Base-by-base conservation (phyloP, 1,140 invertebrate species). In the Danaus plexippus region DNA sequence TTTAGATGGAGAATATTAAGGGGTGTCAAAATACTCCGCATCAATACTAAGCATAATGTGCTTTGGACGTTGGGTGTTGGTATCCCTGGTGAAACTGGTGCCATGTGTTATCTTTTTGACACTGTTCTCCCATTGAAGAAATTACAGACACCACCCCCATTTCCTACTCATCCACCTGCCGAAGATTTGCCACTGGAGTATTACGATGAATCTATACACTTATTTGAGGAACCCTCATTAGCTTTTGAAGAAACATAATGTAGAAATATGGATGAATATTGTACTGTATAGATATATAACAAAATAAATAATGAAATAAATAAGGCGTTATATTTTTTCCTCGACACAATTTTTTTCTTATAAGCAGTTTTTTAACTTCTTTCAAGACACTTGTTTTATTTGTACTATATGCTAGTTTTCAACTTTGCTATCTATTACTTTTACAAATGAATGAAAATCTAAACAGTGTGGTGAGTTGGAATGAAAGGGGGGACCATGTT, bases 11-110 rank as follows among this genome's bases (percentile, higher is more conserved):
- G 94, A 64, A 88, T 89, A 42, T 68, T 91, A 10, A 89, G 89
- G 71, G 97, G 96, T 13, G 76, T 95, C 7, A 92, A 92, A 91
- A 93, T 99, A 66, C 90, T 94, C 80, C 90, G 97, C 62, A 96
- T 98, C 43, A 98, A 99, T 79, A 96, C 94, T 10, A 96, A 97
- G 77, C 93, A 97, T 75, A 98, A 98, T 89, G 92, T 98, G 0
- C 88, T 99, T 13, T 99, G 94, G 90, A 92, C 98, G 9, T 80
- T 90, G 63, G 96, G 96, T n/a, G 89, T 90, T 9, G 90, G 87
- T 40, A 89, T 97, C 60, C 94, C 97, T 43, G 97, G 97, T 9
- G 90, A 91, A 68, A 92, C 89, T 0, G 94, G 95, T 74, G 90
- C 90, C n/a, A 91, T 94, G 67, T 92, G 95, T 11, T 92, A 94